Conservation (phyloP, 2,797 vertebrate species). For the Pseudomugil gertrudae region DNA sequence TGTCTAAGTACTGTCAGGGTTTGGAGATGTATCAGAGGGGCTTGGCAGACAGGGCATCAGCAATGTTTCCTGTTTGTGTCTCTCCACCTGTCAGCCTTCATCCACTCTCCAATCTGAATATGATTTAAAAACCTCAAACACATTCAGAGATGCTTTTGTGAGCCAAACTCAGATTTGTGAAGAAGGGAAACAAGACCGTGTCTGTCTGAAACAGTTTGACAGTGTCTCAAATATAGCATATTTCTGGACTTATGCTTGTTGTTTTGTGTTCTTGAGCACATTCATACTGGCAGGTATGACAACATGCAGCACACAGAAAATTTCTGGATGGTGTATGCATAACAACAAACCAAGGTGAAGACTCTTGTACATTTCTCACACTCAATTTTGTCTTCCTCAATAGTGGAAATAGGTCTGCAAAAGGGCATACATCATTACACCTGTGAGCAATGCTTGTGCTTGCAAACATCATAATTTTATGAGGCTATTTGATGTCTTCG, state of each 20-base stretch:
- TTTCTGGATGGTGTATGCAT: not conserved
- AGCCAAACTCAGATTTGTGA: constrained; percentile 42
- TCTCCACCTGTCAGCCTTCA: constrained; percentile 70
- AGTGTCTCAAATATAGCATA: constrained; percentile 6
- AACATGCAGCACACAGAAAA: not conserved
- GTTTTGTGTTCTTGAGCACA: not conserved
- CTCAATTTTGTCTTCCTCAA: not conserved
- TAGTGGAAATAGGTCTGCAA: not conserved
- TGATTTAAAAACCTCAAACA: constrained; percentile 43
- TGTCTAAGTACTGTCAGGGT: constrained; percentile 62
- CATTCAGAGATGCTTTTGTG: constrained; percentile 46
- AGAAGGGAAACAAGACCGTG: constrained; percentile 30
- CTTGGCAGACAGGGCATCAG: constrained; percentile 58
- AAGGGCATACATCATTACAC: not conserved
- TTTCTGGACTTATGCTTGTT: not conserved
- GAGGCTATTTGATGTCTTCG: not conserved
- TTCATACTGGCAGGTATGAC: not conserved
- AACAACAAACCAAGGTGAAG: not conserved
- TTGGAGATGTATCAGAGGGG: constrained; percentile 66
- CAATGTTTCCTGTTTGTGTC: constrained; percentile 67
- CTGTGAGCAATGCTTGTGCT: not conserved
- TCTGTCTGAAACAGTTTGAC: constrained; percentile 11
- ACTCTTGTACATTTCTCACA: not conserved
- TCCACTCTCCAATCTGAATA: constrained; percentile 55
- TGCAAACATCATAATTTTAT: not conserved